Evolutionary conservation across 2,888 invertebrate species (phyloP), one percentile per base, ranked within the genome.

Genomic region (Troides helena): DNA sequence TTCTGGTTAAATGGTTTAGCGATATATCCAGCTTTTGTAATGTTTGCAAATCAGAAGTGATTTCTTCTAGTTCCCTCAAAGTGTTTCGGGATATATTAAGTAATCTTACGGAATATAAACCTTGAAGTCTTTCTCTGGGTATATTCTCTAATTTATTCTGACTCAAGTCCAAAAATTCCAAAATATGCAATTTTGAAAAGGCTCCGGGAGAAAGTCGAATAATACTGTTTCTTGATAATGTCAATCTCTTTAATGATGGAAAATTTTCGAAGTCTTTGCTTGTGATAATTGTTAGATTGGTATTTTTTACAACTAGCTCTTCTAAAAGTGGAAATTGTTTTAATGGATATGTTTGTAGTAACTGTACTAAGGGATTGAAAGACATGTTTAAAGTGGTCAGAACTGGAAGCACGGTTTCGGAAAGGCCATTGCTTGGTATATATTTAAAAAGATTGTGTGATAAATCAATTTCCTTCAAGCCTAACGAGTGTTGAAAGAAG

Each of bases 201-300:
- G 98, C 97, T 58, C 97, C 96, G 0, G 98, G 97, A 2, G 97
- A 97, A 72, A 98, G 94, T 72, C 96, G 93, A 21, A 95, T 95
- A 74, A 97, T 96, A 71, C 95, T 93, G 86, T 97, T 97, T 76
- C 94, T 94, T 57, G 94, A 94, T 76, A 97, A 87, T 80, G 95
- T 95, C 69, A 97, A 93, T 80, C 95, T 96, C 80, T 96, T 94
- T 53, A 97, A 88, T 0, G 95, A 94, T 25, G 97, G 96, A 80
- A 97, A 97, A 53, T 96, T 95, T 80, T 97, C 96, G 79, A 98
- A 97, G 81, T 97, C 97, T 81, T 96, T 96, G 75, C 96, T 96
- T 0, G 97, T 97, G 63, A 98, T 94, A 74, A 97, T 96, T 25
- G 95, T 96, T 65, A 97, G 92, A 83, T 97, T 97, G 10, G 97